These are phyloP conservation scores for Troides oblongomaculatus DNA, from an alignment of 2,888 invertebrate genomes.

Conservation along the genomic window DNA sequence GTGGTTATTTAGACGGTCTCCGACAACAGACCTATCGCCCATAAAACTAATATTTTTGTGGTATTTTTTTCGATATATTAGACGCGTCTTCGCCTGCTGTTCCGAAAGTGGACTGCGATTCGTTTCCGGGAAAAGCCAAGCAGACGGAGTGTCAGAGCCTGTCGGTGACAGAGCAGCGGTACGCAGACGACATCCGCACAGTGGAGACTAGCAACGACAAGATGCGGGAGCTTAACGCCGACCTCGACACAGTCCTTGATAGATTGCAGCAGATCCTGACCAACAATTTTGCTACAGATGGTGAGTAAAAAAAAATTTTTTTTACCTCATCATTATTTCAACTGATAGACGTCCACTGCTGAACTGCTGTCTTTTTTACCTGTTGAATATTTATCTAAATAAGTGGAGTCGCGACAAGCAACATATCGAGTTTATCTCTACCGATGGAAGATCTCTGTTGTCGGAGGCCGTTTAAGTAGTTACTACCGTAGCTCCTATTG, in stretches of 20 bases:
- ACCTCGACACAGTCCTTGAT: constrained; percentile 84
- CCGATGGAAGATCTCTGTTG: no score
- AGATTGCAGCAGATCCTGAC: constrained; percentile 85
- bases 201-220: constrained; percentile 65
- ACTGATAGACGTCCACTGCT: no score
- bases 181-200: constrained; percentile 60
- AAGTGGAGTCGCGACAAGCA: no score
- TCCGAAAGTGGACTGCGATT: constrained; percentile 33
- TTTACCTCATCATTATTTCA: no score
- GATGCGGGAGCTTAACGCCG: constrained; percentile 81
- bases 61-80: constrained; percentile 31
- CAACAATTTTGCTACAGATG: constrained; percentile 84
- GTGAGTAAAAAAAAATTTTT: constrained; percentile 51
- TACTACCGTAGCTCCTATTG: no score
- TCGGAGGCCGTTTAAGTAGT: no score
- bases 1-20: no score
- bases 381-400: no score
- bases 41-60: no score
- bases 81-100: constrained; percentile 43
- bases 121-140: constrained; percentile 16
- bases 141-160: constrained; percentile 39
- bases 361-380: no score
- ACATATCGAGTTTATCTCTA: no score
- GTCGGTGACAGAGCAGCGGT: constrained; percentile 58
- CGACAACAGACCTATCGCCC: no score